These are phyloP conservation scores for Anarsia innoxiella DNA, from an alignment of 2,888 invertebrate genomes.

Conservation along the genomic window DNA sequence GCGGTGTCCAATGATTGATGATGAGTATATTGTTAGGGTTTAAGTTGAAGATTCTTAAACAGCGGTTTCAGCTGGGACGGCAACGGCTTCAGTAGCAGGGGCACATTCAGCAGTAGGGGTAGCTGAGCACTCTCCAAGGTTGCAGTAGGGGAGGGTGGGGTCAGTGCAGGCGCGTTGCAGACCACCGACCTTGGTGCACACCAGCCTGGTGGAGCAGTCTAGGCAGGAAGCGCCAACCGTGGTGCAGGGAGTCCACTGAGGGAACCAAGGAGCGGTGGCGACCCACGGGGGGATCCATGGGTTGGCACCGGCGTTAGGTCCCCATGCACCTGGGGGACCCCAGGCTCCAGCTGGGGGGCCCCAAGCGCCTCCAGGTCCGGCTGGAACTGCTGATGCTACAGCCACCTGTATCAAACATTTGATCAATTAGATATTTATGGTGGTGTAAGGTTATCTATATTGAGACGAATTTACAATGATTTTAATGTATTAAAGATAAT, in stretches of 20 bases:
- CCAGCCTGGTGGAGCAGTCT: slow-evolving; percentile 51
- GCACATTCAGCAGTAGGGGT: slow-evolving; percentile 54
- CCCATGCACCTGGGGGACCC: slow-evolving; percentile 19
- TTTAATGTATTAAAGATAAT: no score
- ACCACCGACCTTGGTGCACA: slow-evolving; percentile 60
- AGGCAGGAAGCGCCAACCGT: slow-evolving; percentile 43
- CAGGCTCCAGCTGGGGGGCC: slow-evolving; percentile 20
- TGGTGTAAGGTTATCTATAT: no score
- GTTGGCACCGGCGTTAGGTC: slow-evolving; percentile 33
- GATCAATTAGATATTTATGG: no score
- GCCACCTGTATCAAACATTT: slow-evolving; percentile 48
- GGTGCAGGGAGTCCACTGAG: slow-evolving; percentile 54
- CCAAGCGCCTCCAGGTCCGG: slow-evolving; percentile 24
- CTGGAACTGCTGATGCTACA: slow-evolving; percentile 41
- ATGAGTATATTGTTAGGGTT: no score
- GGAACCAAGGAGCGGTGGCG: slow-evolving; percentile 51
- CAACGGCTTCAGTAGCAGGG: slow-evolving; percentile 19
- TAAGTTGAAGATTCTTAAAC: no score
- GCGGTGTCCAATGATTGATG: no score
- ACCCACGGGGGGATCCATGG: slow-evolving; percentile 64
- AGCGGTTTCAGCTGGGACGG: slow-evolving; percentile 15
- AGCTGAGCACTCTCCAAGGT: slow-evolving; percentile 62
- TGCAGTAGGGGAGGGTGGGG: slow-evolving; percentile 58
- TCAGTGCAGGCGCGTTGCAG: slow-evolving; percentile 49
- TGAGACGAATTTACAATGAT: no score